Conservation (phyloP, 2,888 invertebrate species). For the Osmoderma eremita region DNA sequence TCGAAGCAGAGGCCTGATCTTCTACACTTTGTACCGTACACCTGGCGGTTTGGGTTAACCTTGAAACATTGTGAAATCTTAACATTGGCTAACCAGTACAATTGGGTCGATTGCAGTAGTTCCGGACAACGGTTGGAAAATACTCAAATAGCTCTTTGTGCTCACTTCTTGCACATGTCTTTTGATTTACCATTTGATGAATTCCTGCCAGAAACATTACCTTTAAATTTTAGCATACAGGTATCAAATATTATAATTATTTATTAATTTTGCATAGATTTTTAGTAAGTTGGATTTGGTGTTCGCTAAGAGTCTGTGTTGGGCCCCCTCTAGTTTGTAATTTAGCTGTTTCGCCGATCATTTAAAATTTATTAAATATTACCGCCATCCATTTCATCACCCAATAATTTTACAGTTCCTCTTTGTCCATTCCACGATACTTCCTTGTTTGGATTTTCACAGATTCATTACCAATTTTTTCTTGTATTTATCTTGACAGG, state of each 20-base stretch:
- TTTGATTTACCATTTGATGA: constrained; percentile 95
- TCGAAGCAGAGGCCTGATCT: constrained; percentile 93
- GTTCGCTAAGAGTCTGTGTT: not conserved
- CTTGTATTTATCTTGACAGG: constrained; percentile 63
- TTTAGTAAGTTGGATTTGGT: not conserved
- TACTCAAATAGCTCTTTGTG: constrained; percentile 92
- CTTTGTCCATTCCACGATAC: no score
- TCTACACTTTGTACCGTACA: constrained; percentile 94
- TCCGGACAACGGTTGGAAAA: constrained; percentile 87
- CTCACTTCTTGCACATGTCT: constrained; percentile 91
- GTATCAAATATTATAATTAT: constrained; percentile 54
- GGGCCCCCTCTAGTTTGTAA: not conserved
- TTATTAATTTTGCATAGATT: constrained; percentile 14
- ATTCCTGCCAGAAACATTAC: constrained; percentile 89
- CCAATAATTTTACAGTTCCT: no score
- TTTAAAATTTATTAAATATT: no score
- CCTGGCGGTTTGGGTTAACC: constrained; percentile 90
- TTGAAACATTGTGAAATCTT: constrained; percentile 96
- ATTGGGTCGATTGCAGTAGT: constrained; percentile 98
- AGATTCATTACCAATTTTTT: no score
- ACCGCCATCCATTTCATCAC: no score
- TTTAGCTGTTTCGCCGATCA: not conserved
- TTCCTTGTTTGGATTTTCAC: no score
- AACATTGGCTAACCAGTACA: constrained; percentile 93
- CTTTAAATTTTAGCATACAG: constrained; percentile 92